A percentile compares a stretch with the other conserved stretches of the same genome.
Evolutionary conservation across 2,888 invertebrate species (phyloP).

Genomic region (Tipula vernalis): DNA sequence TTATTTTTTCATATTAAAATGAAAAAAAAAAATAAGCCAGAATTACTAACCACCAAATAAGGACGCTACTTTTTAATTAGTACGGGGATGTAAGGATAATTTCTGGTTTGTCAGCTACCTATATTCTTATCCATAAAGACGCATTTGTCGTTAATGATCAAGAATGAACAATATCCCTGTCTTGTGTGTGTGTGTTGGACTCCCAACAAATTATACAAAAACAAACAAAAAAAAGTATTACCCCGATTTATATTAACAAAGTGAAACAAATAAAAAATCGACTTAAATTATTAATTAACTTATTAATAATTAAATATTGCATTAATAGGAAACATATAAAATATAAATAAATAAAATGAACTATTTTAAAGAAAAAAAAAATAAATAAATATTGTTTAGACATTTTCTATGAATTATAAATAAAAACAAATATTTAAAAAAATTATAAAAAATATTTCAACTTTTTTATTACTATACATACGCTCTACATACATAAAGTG

Average conservation of each 20-base stretch:
- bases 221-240: not conserved
- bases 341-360: slow-evolving; percentile 4
- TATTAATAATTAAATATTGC: not conserved
- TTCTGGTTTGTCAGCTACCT: not conserved
- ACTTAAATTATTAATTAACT: not conserved
- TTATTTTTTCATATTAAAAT: not conserved
- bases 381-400: not conserved
- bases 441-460: slow-evolving; percentile 15
- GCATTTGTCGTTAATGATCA: not conserved
- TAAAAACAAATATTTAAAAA: slow-evolving; percentile 15
- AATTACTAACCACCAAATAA: not conserved
- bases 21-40: not conserved
- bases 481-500: slow-evolving; percentile 15
- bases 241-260: not conserved
- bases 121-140: not conserved
- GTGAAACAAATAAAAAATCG: not conserved
- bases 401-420: slow-evolving; percentile 11
- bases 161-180: not conserved
- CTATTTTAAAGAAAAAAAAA: not conserved
- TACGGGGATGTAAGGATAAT: not conserved
- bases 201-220: not conserved
- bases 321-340: not conserved
- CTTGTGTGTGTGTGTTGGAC: not conserved
- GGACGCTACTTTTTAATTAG: not conserved
- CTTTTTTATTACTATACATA: not conserved